phyloP scores from a whole-genome alignment of 2,113 vertebrate genomes.

The Chlamydotis undulata region DNA sequence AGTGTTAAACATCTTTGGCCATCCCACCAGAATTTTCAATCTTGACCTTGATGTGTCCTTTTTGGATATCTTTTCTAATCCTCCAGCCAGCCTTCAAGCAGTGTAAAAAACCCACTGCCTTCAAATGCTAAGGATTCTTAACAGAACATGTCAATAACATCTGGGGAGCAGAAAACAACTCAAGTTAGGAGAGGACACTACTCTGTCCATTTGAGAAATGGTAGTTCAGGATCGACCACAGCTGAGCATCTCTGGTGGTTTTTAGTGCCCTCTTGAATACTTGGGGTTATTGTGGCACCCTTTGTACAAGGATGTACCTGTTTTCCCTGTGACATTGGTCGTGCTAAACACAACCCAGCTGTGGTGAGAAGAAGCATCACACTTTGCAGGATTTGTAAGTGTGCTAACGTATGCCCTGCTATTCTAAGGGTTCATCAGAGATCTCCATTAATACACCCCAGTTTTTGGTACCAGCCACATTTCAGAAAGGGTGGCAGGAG shows the following conservation, averaged over 20 bases:
- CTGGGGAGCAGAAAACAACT: background rate
- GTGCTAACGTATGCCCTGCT: background rate
- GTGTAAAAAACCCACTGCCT: background rate
- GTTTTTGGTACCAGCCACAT: background rate
- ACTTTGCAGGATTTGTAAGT: background rate
- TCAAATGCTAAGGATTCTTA: background rate
- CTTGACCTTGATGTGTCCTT: background rate
- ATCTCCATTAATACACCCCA: background rate
- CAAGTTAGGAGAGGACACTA: background rate
- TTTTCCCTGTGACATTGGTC: background rate
- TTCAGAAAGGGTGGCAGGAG: background rate
- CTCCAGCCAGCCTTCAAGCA: background rate
- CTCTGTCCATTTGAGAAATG: background rate
- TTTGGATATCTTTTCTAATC: background rate
- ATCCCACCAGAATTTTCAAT: background rate
- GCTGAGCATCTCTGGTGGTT: background rate
- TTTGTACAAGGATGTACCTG: background rate
- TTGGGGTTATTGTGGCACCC: rapidly evolving
- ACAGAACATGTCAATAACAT: background rate
- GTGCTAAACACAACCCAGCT: background rate
- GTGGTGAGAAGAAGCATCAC: background rate
- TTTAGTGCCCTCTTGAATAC: background rate
- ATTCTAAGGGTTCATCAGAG: background rate
- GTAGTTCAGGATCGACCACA: background rate
- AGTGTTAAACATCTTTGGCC: background rate